Evolutionary conservation across 2,113 vertebrate species (phyloP), one percentile per base, ranked within the genome.

Genomic region (Megalops atlanticus): DNA sequence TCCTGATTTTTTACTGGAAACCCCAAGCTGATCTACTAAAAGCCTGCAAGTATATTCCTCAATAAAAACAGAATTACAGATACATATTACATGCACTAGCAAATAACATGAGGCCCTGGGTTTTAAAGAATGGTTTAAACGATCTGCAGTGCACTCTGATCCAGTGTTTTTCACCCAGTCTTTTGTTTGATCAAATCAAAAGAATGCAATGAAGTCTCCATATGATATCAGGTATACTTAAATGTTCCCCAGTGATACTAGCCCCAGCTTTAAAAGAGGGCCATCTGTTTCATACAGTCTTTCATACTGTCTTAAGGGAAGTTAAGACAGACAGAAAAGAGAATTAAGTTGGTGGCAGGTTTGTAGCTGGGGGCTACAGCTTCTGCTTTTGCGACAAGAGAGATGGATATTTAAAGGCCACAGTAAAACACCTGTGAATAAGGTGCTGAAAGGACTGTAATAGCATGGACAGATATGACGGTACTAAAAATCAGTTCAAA

Each of bases 361-460:
- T 45, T 47, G 76, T 70, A 0, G 54, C 81, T 74, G 83, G 64
- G 74, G 82, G 74, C 84, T 84, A 81, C 78, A 84, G 85, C 86
- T 85, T 83, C 86, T 89, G 85, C 86, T 88, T 86, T 89, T 87
- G 86, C 84, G 84, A 85, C 87, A 36, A 86, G 86, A 87, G 80
- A 2, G 84, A 82, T 77, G 85, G 72, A 68, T 68, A 76, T 52
- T 52, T 81, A 69, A 76, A 21, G 38, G 52, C 27, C 12, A 31
- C 5, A 43, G 27, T 69, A 68, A 76, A 45, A 35, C 6, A 16
- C 24, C 39, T 43, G 72, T 47, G 72, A n/a, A 75, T 81, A 41
- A 54, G 40, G 35, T 74, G 41, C 38, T 39, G 16, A 81, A 40
- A 43, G 79, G 35, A 24, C 31, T 4, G 31, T 81, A 64, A 74